Percentiles rank a stretch among this genome's conserved stretches.
Conservation (phyloP, 2,797 vertebrate genomes). For the Oreortyx pictus region DNA sequence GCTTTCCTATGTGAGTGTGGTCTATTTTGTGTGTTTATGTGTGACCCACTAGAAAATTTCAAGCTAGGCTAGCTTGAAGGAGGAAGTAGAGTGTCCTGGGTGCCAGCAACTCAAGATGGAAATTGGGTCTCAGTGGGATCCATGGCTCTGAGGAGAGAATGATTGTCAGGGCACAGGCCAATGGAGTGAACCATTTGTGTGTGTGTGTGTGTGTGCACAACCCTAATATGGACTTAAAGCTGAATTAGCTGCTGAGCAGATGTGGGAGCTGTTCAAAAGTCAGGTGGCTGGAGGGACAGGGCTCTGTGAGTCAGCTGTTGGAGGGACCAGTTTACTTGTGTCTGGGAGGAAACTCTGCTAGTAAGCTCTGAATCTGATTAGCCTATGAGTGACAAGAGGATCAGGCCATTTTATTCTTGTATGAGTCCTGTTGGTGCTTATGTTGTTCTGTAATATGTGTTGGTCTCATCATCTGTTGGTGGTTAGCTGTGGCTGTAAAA, state of each 20-base stretch:
- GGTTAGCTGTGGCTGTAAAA: neutral
- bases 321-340: neutral
- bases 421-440: neutral
- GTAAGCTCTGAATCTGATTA: neutral
- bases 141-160: neutral
- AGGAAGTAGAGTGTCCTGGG: neutral
- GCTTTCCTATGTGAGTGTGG: neutral
- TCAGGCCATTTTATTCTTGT: neutral
- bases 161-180: neutral
- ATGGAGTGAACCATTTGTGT: neutral
- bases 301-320: neutral
- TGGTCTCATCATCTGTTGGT: neutral
- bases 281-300: neutral
- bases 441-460: neutral
- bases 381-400: neutral
- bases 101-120: neutral
- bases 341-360: neutral
- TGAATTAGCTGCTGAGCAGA: neutral
- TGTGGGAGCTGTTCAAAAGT: neutral
- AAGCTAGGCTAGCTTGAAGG: neutral
- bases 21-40: neutral
- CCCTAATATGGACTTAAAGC: neutral
- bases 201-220: neutral
- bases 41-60: neutral
- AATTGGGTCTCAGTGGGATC: fast-evolving